A percentile compares a stretch with the other conserved stretches of the same genome.
Evolutionary conservation across 2,113 vertebrate species (phyloP).

Genomic region (Phyllostomus hastatus): DNA sequence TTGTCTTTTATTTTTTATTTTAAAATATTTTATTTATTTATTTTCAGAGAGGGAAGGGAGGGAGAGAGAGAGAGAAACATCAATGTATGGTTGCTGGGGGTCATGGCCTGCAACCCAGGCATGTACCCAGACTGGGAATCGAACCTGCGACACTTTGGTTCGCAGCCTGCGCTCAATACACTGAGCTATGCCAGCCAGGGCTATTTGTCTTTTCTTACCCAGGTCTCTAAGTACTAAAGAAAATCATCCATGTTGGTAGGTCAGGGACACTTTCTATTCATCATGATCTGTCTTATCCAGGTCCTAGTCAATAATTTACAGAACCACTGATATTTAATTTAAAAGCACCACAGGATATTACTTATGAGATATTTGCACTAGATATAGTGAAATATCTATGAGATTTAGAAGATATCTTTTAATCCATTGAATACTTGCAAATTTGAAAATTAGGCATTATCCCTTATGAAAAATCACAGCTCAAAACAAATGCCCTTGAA

Average conservation of each 20-base stretch:
- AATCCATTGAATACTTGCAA: background rate
- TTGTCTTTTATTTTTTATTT: no score
- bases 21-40: no score
- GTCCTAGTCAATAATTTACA: constrained; percentile 31
- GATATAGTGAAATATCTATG: background rate
- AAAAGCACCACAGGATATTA: background rate
- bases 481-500: background rate
- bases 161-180: no score
- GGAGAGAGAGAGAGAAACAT: no score
- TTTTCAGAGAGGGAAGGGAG: no score
- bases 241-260: background rate
- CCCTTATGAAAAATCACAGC: background rate
- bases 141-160: no score
- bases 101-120: no score
- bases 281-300: background rate
- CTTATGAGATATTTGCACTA: constrained; percentile 30
- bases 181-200: no score
- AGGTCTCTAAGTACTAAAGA: background rate
- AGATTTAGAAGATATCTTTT: constrained; percentile 3
- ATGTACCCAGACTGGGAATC: no score
- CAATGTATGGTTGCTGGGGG: no score
- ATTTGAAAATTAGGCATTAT: background rate
- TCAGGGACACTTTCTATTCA: background rate
- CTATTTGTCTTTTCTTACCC: background rate
- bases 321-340: constrained; percentile 51